Percentiles rank a stretch among this genome's conserved stretches.
These are phyloP conservation scores for Pseudomyrmex flavicornis DNA, from an alignment of 1,140 invertebrate species.

Conservation along the genomic window DNA sequence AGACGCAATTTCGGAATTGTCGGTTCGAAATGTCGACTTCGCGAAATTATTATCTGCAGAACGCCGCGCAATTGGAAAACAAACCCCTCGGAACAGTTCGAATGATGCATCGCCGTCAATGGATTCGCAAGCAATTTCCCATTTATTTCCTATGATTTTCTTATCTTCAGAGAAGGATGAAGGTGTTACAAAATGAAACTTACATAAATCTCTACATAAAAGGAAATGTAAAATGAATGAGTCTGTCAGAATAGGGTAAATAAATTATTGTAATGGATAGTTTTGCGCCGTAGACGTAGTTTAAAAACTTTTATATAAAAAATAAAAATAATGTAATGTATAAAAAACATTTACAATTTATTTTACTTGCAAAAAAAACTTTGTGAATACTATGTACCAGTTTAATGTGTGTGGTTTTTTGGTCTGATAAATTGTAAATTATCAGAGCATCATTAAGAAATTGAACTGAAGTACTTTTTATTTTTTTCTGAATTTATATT, in stretches of 20 bases:
- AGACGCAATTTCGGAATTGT: conserved; percentile 51
- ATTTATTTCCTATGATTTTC: conserved; percentile 58
- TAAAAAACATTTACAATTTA: not conserved
- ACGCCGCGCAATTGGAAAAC: conserved; percentile 43
- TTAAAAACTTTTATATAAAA: not conserved
- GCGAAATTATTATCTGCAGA: conserved; percentile 51
- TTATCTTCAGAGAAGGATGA: conserved; percentile 38
- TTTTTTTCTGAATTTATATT: not conserved
- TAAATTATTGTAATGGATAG: not conserved
- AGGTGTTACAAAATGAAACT: conserved; percentile 36
- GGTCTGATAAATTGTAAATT: not conserved
- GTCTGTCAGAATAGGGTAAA: conserved; percentile 2
- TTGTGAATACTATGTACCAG: not conserved
- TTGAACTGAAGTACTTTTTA: not conserved
- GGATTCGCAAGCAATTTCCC: conserved; percentile 53
- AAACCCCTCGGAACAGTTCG: conserved; percentile 33
- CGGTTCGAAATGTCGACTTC: conserved; percentile 36
- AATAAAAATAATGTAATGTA: not conserved
- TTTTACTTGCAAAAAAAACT: not conserved
- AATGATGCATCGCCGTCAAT: conserved; percentile 46
- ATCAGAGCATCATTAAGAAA: not conserved
- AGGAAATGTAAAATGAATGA: not conserved
- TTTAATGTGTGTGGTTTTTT: too few relatives aligned
- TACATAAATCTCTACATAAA: not conserved
- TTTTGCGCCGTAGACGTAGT: not conserved